A percentile compares a stretch with the other conserved stretches of the same genome.
phyloP scores from a whole-genome alignment of 2,888 invertebrate genomes.

The Phortica okadai region DNA sequence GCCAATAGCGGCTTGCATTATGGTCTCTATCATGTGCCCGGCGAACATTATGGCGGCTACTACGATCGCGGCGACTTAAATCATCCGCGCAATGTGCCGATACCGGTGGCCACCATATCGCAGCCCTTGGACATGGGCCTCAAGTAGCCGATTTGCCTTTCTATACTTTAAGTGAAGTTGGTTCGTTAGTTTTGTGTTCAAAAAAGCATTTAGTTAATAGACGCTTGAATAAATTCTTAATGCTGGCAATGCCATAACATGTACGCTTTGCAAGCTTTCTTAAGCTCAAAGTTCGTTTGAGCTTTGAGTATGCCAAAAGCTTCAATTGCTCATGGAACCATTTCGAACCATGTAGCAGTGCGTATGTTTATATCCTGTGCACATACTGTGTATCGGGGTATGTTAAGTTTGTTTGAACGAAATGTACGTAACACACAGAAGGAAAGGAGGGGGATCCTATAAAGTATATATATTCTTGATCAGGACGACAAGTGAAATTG shows the following conservation, averaged over 20 bases:
- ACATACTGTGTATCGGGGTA: too few species aligned
- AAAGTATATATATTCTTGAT: too few species aligned
- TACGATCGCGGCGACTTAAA: conserved; percentile 73
- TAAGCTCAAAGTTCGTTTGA: not conserved
- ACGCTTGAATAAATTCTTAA: not conserved
- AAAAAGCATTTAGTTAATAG: conserved; percentile 1
- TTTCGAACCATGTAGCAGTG: too few species aligned
- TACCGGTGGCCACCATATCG: conserved; percentile 51
- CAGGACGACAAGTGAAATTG: too few species aligned
- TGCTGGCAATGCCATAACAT: conserved; percentile 21
- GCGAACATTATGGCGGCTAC: conserved; percentile 71
- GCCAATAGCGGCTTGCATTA: conserved; percentile 86
- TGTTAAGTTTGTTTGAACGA: too few species aligned
- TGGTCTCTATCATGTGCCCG: conserved; percentile 83
- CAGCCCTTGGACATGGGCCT: conserved; percentile 58
- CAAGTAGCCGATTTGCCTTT: not conserved
- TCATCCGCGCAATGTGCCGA: conserved; percentile 70
- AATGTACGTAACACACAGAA: too few species aligned
- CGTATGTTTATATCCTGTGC: too few species aligned
- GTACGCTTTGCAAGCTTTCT: conserved; percentile 7
- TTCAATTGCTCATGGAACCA: not conserved
- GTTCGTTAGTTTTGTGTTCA: not conserved
- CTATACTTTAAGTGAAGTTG: conserved; percentile 1
- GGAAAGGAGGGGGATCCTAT: too few species aligned
- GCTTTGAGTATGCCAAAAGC: not conserved